phyloP scores from a whole-genome alignment of 2,113 vertebrate genomes.

The Nerophis lumbriciformis region DNA sequence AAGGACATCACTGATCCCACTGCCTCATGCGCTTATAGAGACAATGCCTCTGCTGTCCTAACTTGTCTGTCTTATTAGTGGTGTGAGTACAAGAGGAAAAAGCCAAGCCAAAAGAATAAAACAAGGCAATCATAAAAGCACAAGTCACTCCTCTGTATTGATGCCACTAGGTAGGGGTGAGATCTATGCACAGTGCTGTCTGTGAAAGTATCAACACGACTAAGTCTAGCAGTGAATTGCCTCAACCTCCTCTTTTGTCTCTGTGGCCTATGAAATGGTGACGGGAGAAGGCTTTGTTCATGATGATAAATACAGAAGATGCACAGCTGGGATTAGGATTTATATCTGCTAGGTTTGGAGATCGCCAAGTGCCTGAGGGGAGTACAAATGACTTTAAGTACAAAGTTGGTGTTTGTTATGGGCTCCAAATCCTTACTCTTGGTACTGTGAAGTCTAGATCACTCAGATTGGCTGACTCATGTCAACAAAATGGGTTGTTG shows the following conservation, averaged over 20 bases:
- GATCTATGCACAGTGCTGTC: constrained; percentile 63
- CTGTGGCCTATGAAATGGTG: constrained; percentile 59
- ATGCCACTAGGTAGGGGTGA: constrained; percentile 62
- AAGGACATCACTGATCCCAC: constrained; percentile 87
- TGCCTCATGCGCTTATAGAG: constrained; percentile 81
- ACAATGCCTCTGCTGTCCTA: constrained; percentile 73
- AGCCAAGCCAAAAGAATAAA: constrained; percentile 55
- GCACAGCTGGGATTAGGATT: constrained; percentile 44
- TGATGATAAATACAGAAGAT: constrained; percentile 66
- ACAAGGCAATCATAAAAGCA: constrained; percentile 73
- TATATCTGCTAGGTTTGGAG: constrained; percentile 47
- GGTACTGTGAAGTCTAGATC: constrained; percentile 24
- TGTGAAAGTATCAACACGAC: constrained; percentile 67
- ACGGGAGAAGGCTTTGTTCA: constrained; percentile 52
- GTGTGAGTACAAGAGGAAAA: constrained; percentile 49
- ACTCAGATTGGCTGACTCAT: constrained; percentile 15
- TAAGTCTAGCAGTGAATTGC: constrained; percentile 64
- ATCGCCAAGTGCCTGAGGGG: constrained; percentile 51
- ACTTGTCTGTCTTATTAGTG: constrained; percentile 63
- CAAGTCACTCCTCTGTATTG: constrained; percentile 73
- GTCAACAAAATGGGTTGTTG: no score
- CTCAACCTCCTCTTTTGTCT: constrained; percentile 49
- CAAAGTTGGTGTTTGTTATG: constrained; percentile 70
- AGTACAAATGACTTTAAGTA: constrained; percentile 60
- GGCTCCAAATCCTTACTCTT: constrained; percentile 43